Conservation (phyloP, 1,140 invertebrate species). For the Leptinotarsa lineolata region DNA sequence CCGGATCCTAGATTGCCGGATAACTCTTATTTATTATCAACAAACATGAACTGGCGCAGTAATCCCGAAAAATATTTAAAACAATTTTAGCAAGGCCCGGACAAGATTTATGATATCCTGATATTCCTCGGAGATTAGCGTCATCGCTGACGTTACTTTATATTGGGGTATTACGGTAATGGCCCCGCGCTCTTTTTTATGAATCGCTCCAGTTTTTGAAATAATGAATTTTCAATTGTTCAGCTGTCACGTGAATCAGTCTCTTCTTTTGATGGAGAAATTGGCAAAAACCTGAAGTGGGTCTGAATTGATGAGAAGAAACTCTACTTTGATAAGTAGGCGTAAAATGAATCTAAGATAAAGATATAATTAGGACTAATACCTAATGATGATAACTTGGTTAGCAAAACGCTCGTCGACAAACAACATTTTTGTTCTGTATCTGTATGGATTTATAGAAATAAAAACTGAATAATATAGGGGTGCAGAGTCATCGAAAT, state of each 20-base stretch:
- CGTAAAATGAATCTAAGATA: too few relatives aligned
- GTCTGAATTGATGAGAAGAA: too few relatives aligned
- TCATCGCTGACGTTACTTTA: slow-evolving; percentile 13
- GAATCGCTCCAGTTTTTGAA: neutral
- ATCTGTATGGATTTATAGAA: too few relatives aligned
- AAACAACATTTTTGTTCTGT: too few relatives aligned
- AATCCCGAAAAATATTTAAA: slow-evolving; percentile 16
- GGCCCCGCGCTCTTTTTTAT: neutral
- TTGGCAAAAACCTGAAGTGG: neutral
- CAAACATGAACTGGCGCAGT: slow-evolving; percentile 14
- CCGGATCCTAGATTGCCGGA: slow-evolving; percentile 1
- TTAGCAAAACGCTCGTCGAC: too few relatives aligned
- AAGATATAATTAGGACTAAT: too few relatives aligned
- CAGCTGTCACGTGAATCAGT: neutral
- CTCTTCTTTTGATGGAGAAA: neutral
- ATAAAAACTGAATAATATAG: too few relatives aligned
- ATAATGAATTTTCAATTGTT: neutral
- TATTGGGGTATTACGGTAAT: slow-evolving; percentile 4
- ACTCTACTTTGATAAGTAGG: too few relatives aligned
- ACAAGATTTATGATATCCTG: neutral
- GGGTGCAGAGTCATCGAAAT: too few relatives aligned
- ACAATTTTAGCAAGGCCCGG: slow-evolving; percentile 6
- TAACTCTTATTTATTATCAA: slow-evolving; percentile 16
- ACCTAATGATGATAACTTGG: too few relatives aligned
- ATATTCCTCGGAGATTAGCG: slow-evolving; percentile 4